Base-by-base conservation (phyloP, 2,797 vertebrate genomes). In the Aplochiton taeniatus region DNA sequence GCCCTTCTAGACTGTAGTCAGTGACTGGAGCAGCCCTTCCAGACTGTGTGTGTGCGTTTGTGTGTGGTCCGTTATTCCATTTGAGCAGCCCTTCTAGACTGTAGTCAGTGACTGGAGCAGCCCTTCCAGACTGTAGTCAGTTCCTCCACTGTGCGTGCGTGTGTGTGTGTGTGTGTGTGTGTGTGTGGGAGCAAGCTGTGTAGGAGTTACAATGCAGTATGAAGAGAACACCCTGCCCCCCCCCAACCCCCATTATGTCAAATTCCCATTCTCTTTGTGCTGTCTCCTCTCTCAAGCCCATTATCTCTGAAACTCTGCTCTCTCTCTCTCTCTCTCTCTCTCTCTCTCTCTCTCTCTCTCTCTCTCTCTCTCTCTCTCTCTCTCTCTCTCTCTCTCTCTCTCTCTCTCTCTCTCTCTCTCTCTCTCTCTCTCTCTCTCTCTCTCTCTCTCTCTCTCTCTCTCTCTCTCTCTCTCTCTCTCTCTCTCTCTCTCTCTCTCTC, bases 81-180 rank as follows among this genome's bases (percentile, higher is more conserved):
- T n/a, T n/a, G n/a, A n/a, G n/a, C n/a, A n/a, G n/a, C n/a, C n/a
- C n/a, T n/a, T n/a, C n/a, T n/a, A n/a, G n/a, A n/a, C n/a, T n/a
- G n/a, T n/a, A n/a, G n/a, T n/a, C n/a, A n/a, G n/a, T n/a, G 83
- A 85, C 88, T 86, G 86, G 76, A 77, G 77, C 60, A 65, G 66
- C 75, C 68, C 69, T n/a, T n/a, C n/a, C n/a, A n/a, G n/a, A n/a
- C n/a, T n/a, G n/a, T n/a, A n/a, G n/a, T n/a, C n/a, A n/a, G n/a
- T n/a, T n/a, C n/a, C n/a, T n/a, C n/a, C n/a, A n/a, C n/a, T n/a
- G n/a, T n/a, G n/a, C n/a, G n/a, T n/a, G n/a, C n/a, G n/a, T n/a
- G n/a, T n/a, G n/a, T n/a, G n/a, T n/a, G n/a, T n/a, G n/a, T n/a
- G n/a, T n/a, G n/a, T n/a, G n/a, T n/a, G n/a, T n/a, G n/a, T n/a